Percentiles rank a stretch among this genome's conserved stretches.
These are phyloP conservation scores for Phyllostomus hastatus DNA, from an alignment of 2,113 vertebrate species.

Conservation along the genomic window DNA sequence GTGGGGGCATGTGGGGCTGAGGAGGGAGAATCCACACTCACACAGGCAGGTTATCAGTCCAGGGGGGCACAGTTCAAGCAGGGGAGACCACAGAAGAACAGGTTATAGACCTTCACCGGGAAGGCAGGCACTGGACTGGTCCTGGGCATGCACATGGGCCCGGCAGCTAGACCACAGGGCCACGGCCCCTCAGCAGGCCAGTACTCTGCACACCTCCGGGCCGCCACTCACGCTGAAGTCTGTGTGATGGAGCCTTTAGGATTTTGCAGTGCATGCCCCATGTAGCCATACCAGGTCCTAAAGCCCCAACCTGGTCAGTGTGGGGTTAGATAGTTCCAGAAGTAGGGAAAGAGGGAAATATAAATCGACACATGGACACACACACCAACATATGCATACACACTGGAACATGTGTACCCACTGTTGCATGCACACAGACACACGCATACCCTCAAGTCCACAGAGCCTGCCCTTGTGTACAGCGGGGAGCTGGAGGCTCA, in stretches of 20 bases:
- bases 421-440: background rate
- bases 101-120: background rate
- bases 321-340: background rate
- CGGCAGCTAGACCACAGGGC: background rate
- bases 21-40: background rate
- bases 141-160: background rate
- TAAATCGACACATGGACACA: background rate
- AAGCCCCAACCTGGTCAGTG: background rate
- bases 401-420: background rate
- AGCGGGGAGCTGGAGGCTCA: background rate
- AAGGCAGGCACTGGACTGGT: background rate
- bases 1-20: background rate
- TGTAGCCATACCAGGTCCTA: background rate
- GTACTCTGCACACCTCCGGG: background rate
- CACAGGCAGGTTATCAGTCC: background rate
- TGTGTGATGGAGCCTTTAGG: background rate
- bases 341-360: background rate
- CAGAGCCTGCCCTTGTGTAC: background rate
- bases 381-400: background rate
- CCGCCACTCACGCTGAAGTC: background rate
- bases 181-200: background rate
- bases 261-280: background rate
- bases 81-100: background rate
- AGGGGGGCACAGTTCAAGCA: background rate
- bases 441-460: background rate